Conservation (phyloP, 2,797 vertebrate genomes). For the Cheirogaleus major region DNA sequence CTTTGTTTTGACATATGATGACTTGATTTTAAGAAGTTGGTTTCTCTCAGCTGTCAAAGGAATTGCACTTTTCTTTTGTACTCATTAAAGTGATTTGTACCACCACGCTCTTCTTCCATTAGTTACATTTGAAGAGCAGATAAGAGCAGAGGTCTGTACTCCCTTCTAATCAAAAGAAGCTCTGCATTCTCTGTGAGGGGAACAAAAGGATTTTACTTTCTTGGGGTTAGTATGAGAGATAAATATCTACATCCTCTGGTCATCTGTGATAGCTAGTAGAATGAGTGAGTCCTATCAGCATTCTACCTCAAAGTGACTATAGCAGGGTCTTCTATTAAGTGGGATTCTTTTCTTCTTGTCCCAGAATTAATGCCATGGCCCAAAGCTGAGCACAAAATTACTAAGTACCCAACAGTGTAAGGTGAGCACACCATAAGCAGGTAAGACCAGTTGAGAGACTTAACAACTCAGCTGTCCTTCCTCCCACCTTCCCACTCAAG, state of each 20-base stretch:
- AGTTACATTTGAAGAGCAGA: background rate
- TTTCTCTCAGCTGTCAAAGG: background rate
- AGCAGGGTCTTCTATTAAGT: background rate
- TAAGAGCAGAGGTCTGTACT: background rate
- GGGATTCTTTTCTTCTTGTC: background rate
- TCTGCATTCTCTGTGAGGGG: background rate
- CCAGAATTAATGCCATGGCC: background rate
- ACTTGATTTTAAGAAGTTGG: slow-evolving; percentile 27
- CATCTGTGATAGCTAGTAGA: background rate
- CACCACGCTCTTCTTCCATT: background rate
- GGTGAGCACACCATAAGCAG: background rate
- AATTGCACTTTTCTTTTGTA: slow-evolving; percentile 2
- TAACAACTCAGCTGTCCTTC: background rate
- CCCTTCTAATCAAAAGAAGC: background rate
- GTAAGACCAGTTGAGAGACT: background rate
- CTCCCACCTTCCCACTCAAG: background rate
- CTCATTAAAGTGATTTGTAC: slow-evolving; percentile 23
- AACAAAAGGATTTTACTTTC: background rate
- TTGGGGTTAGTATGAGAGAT: background rate
- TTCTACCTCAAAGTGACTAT: background rate
- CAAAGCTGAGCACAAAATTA: slow-evolving; percentile 2
- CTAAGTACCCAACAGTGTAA: background rate
- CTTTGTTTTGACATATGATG: background rate
- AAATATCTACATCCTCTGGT: background rate
- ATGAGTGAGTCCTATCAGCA: background rate